Percentiles rank a stretch among this genome's conserved stretches.
These are phyloP conservation scores for Vultur gryphus DNA, from an alignment of 2,797 vertebrate species.

Conservation along the genomic window DNA sequence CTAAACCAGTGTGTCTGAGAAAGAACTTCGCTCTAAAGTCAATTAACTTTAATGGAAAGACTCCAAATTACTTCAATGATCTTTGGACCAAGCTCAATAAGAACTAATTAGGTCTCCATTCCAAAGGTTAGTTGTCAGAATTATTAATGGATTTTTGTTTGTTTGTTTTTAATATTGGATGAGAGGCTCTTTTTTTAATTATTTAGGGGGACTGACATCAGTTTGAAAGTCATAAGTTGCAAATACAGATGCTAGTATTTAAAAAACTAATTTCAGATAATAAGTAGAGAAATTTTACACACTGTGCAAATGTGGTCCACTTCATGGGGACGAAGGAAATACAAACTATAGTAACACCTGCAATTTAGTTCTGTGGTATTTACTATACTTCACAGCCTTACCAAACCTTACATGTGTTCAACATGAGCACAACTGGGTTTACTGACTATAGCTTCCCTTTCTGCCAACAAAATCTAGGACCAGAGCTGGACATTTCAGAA, in stretches of 20 bases:
- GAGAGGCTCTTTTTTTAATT: background rate
- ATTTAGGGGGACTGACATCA: background rate
- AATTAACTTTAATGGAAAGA: slow-evolving; percentile 31
- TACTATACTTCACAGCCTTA: background rate
- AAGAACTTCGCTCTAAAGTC: slow-evolving; percentile 1
- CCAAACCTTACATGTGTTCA: background rate
- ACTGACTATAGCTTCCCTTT: background rate
- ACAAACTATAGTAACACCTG: background rate
- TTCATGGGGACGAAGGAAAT: background rate
- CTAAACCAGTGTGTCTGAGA: background rate
- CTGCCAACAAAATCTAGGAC: background rate
- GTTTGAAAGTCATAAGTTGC: background rate
- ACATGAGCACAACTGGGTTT: background rate
- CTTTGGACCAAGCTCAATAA: slow-evolving; percentile 22
- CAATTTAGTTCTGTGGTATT: background rate
- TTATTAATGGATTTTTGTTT: slow-evolving; percentile 32
- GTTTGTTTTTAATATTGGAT: background rate
- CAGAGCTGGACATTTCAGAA: background rate
- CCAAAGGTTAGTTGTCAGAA: slow-evolving; percentile 15
- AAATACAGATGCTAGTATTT: background rate
- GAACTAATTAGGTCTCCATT: slow-evolving; percentile 31
- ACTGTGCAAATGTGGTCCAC: background rate
- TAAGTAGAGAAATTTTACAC: background rate
- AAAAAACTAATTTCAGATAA: background rate
- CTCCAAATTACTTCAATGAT: slow-evolving; percentile 38